phyloP scores from a whole-genome alignment of 2,888 invertebrate species.

The Ischnura elegans region DNA sequence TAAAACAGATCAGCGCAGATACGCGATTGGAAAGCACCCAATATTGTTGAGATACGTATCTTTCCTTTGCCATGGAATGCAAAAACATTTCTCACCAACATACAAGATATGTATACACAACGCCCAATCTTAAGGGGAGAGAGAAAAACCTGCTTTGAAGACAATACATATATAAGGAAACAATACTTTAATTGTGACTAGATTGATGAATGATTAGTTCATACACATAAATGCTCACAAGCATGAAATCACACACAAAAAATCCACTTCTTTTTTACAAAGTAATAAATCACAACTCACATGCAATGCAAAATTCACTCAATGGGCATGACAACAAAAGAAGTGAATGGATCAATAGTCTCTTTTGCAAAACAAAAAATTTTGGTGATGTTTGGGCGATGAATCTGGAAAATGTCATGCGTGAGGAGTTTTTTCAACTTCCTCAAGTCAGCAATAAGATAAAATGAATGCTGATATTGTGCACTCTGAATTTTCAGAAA shows the following conservation, averaged over 20 bases:
- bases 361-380: neutral
- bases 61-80: too few species aligned
- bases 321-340: neutral
- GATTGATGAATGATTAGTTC: neutral
- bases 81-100: too few species aligned
- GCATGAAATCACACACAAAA: neutral
- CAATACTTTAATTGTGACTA: neutral
- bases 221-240: neutral
- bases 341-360: neutral
- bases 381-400: neutral
- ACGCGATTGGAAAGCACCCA: too few species aligned
- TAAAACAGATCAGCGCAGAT: too few species aligned
- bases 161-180: neutral
- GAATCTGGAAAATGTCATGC: neutral
- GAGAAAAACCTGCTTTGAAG: neutral
- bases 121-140: too few species aligned
- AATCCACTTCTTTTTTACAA: neutral
- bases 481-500: neutral
- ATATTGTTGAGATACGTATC: too few species aligned
- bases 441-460: neutral
- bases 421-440: neutral
- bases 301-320: neutral
- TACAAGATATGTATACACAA: too few species aligned
- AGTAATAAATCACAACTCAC: slow-evolving; percentile 6
- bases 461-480: neutral